Evolutionary conservation across 2,797 vertebrate genomes (phyloP), one percentile per base, ranked within the genome.

Genomic region (Pristis pectinata): DNA sequence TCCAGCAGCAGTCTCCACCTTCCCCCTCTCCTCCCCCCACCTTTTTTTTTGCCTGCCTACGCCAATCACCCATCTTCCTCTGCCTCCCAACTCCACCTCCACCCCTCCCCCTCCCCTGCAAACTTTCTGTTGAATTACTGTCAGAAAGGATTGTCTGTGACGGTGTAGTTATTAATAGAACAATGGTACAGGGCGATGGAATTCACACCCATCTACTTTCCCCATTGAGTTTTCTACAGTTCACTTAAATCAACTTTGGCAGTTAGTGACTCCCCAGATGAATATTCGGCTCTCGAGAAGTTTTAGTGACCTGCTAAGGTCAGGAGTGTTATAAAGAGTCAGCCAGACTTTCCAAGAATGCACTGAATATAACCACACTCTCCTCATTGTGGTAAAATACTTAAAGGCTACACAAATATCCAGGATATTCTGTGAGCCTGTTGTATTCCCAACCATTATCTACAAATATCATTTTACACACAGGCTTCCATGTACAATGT

Each of bases 281-380:
- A 79, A 77, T 17, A 79, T 41, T 41, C 77, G 17, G 77, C 41
- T 79, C 11, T 19, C 41, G n/a, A 79, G 37, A 37, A 41, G 41
- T 79, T 79, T 76, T 79, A 79, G n/a, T 41, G 77, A 79, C 77
- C 77, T 79, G 77, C n/a, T 41, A n/a, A 79, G 37, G 77, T 85
- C 49, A 85, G 27, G 44, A 49, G 53, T 56, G 82, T 49, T 56
- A 30, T 30, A 53, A 83, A 49, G 44, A 56, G 49, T 30, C 27
- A 85, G 49, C 49, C 10, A 85, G 10, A 85, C 10, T 0, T 56
- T 56, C 49, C 27, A 56, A 85, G 44, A 56, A 56, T 15, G 49
- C 27, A 56, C 27, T 15, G 49, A 56, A 13, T 49, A 49, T 44
- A 49, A 49, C 41, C 9, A 24, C 44, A 82, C 41, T 49, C 19